phyloP scores from a whole-genome alignment of 2,113 vertebrate genomes.

The Acinonyx jubatus region DNA sequence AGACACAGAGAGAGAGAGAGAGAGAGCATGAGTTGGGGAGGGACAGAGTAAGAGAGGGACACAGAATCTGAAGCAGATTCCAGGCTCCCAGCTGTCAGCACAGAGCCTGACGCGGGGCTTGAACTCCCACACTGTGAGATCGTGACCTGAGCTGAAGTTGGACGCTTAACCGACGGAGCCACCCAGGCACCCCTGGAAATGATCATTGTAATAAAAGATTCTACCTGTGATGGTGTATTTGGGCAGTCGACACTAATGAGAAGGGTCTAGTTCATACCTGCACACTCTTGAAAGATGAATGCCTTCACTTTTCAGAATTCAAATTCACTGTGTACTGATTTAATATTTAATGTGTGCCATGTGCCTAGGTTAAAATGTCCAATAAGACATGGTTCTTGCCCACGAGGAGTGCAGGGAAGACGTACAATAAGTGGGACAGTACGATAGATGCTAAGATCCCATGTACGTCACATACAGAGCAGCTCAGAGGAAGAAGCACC shows the following conservation, averaged over 20 bases:
- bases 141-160: too few relatives aligned
- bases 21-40: too few relatives aligned
- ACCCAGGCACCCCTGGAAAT: neutral
- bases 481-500: neutral
- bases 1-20: too few relatives aligned
- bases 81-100: too few relatives aligned
- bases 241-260: neutral
- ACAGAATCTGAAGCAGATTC: too few relatives aligned
- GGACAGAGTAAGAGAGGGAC: too few relatives aligned
- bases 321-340: neutral
- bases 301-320: neutral
- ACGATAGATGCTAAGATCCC: too few relatives aligned
- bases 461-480: accelerated
- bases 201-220: neutral
- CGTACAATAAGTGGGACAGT: too few relatives aligned
- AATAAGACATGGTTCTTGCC: neutral
- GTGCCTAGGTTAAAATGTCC: neutral
- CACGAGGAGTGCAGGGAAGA: neutral
- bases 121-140: too few relatives aligned
- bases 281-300: neutral
- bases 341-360: neutral
- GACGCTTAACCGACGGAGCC: too few relatives aligned
- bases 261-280: neutral
- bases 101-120: too few relatives aligned
- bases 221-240: accelerated